These are phyloP conservation scores for Pogonocherus hispidulus DNA, from an alignment of 2,888 invertebrate species.

Conservation along the genomic window DNA sequence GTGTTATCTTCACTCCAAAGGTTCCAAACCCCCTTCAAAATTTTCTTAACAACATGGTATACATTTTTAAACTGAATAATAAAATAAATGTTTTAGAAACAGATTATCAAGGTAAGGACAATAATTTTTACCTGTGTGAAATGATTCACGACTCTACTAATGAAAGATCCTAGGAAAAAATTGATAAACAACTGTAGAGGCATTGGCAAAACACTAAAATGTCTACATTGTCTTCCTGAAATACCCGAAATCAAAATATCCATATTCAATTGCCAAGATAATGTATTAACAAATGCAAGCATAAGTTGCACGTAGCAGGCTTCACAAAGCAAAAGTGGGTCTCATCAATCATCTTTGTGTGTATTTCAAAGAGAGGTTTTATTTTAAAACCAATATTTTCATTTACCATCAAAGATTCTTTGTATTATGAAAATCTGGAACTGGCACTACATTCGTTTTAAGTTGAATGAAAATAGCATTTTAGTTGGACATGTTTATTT, in stretches of 20 bases:
- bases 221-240: no score
- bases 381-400: conserved; percentile 28
- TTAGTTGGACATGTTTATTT: background rate
- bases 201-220: no score
- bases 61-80: no score
- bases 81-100: no score
- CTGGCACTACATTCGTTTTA: background rate
- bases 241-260: background rate
- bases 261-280: background rate
- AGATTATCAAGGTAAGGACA: no score
- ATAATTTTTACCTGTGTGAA: no score
- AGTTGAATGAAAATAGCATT: conserved; percentile 8
- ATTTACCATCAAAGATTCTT: conserved; percentile 22
- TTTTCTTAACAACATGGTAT: no score
- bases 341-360: conserved; percentile 22
- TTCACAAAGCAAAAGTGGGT: conserved; percentile 20
- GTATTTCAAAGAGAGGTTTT: conserved; percentile 22
- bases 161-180: no score
- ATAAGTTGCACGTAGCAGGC: background rate
- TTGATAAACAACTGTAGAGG: no score
- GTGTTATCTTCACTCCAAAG: no score
- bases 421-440: background rate
- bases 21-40: no score
- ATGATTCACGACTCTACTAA: no score
- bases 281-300: conserved; percentile 1